phyloP scores from a whole-genome alignment of 2,888 invertebrate genomes.

The Trichogramma evanescens region DNA sequence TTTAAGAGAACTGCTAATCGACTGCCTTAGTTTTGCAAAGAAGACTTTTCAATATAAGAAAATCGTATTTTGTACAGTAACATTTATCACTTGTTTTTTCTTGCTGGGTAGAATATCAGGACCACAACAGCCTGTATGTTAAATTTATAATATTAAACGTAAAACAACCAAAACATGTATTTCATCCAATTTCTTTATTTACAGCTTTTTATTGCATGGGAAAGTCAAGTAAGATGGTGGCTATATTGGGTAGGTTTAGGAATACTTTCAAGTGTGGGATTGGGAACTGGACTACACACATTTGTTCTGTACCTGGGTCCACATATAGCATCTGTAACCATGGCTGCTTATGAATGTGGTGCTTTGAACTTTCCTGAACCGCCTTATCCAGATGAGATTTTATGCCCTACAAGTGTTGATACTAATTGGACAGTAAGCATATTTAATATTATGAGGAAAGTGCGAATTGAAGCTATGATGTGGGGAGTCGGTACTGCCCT shows the following conservation, averaged over 20 bases:
- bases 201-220: conserved; percentile 40
- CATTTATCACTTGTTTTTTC: conserved; percentile 37
- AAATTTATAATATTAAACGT: background rate
- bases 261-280: conserved; percentile 92
- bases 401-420: conserved; percentile 74
- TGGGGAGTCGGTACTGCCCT: conserved; percentile 98
- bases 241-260: conserved; percentile 90
- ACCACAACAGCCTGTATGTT: conserved; percentile 41
- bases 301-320: conserved; percentile 98
- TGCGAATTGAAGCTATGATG: conserved; percentile 91
- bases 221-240: conserved; percentile 60
- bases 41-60: conserved; percentile 39
- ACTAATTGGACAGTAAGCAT: conserved; percentile 65
- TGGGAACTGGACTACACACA: conserved; percentile 97
- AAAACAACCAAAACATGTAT: background rate
- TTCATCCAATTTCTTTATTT: background rate
- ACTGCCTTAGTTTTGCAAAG: conserved; percentile 38
- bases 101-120: conserved; percentile 38
- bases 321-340: conserved; percentile 94
- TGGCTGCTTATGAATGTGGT: conserved; percentile 97
- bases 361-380: conserved; percentile 92
- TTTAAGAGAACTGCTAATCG: conserved; percentile 40
- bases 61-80: conserved; percentile 38
- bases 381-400: conserved; percentile 96
- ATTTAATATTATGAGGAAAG: conserved; percentile 91